Evolutionary conservation across 2,797 vertebrate species (phyloP), one percentile per base, ranked within the genome.

Genomic region (Tarsius wallacei): DNA sequence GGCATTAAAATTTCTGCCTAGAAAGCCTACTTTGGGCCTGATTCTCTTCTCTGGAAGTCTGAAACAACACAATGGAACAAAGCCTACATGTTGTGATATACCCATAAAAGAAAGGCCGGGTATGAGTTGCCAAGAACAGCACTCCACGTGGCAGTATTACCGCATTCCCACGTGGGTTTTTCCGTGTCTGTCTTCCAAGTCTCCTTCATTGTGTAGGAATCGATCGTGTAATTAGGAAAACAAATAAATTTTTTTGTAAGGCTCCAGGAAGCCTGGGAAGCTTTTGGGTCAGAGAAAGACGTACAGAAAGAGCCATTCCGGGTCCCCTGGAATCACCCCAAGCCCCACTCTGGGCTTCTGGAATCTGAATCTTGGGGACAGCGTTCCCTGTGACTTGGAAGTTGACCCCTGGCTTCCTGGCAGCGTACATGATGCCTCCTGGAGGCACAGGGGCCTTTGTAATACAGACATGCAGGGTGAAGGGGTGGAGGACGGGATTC

Each of bases 171-270:
- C 0, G 6, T 1, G 21, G 77, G n/a, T 47, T 66, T 81, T 63
- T 66, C 90, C 68, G 33, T 31, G 33, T 68, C 74, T 80, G 11
- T 81, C 81, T 70, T 36, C 80, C 71, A 55, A n/a, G 53, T 31
- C 73, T 87, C 78, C 13, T 12, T 53, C 59, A 9, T 36, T 31
- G 19, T 11, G 15, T 8, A 16, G 9, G 28, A 59, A 68, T 42
- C 17, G 73, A 93, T 80, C 89, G 47, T 24, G 12, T 64, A 42
- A 80, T 89, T 77, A 94, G n/a, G 93, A 93, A 87, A 96, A 78
- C 81, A 42, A 74, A 95, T 66, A 13, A 31, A 51, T 19, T 53
- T 28, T 76, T 87, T 70, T 31, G 42, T 42, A 76, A 96, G 96
- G 82, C 12, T 53, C 63, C 36, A 83, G 7, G 86, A 91, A 24